Conservation (phyloP, 2,797 vertebrate genomes). For the Vipera latastei region DNA sequence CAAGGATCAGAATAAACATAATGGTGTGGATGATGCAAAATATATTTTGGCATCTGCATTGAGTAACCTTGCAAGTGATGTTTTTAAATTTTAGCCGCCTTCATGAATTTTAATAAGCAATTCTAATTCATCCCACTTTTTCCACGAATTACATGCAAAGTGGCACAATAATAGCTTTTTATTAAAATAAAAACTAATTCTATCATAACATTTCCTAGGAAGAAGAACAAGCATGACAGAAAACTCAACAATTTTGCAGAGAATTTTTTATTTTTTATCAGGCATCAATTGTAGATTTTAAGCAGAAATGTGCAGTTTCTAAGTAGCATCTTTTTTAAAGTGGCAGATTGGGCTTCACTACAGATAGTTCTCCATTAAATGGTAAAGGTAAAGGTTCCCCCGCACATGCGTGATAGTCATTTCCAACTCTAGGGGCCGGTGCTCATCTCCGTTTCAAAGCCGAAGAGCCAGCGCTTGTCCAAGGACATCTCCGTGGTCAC, state of each 20-base stretch:
- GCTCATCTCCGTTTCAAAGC: no score
- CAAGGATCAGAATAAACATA: not conserved
- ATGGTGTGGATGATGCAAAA: not conserved
- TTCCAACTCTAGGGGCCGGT: no score
- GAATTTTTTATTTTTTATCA: not conserved
- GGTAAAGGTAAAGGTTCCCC: no score
- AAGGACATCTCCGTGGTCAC: no score
- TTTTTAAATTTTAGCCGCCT: not conserved
- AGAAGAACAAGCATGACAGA: not conserved
- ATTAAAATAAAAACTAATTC: not conserved
- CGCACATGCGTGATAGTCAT: no score
- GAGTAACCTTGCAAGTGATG: not conserved
- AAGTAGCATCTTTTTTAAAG: not conserved
- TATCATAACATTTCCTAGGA: not conserved
- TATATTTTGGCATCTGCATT: not conserved
- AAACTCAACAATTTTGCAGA: not conserved
- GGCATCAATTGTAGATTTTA: not conserved
- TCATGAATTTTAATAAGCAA: not conserved
- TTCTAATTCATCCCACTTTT: not conserved
- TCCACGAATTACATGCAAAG: not conserved
- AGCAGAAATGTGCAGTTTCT: not conserved
- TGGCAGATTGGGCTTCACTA: not conserved
- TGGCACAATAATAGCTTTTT: not conserved
- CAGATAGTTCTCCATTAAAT: not conserved
- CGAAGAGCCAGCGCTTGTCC: no score